phyloP scores from a whole-genome alignment of 92 coral and sea anemone species.

The Anthopleura xanthogrammica region DNA sequence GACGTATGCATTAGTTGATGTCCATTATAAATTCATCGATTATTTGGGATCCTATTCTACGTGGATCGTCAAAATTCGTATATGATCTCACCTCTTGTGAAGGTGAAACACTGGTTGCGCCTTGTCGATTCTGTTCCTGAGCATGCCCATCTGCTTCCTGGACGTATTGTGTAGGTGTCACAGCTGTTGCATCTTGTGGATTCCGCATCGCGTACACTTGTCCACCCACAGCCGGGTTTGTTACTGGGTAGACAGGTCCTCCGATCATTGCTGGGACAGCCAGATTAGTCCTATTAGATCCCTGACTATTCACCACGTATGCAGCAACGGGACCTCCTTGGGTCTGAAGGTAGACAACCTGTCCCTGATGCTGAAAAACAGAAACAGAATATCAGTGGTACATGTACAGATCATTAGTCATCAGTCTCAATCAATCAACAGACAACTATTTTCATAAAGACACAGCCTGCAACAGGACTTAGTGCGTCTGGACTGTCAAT shows the following conservation, averaged over 20 bases:
- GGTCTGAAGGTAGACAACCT: conserved; percentile 21
- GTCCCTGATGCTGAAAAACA: background rate
- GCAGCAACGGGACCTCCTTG: conserved; percentile 9
- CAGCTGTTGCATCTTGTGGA: background rate
- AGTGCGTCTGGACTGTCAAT: too few relatives aligned
- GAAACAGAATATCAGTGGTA: background rate
- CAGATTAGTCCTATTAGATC: conserved; percentile 9
- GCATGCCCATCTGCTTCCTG: too few relatives aligned
- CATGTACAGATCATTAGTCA: too few relatives aligned
- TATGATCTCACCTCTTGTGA: background rate
- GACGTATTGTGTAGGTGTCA: background rate
- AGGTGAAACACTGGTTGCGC: too few relatives aligned
- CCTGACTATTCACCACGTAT: conserved; percentile 27
- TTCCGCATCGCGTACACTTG: background rate
- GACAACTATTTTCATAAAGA: too few relatives aligned
- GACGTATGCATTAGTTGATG: too few relatives aligned
- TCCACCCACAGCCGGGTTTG: background rate
- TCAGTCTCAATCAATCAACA: too few relatives aligned
- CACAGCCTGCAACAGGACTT: too few relatives aligned
- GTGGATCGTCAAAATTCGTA: too few relatives aligned
- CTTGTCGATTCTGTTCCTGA: too few relatives aligned
- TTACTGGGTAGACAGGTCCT: background rate
- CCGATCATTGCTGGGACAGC: conserved; percentile 16
- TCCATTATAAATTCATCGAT: too few relatives aligned
- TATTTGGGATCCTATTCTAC: too few relatives aligned